Conservation (phyloP, 2,797 vertebrate species). For the Diceros bicornis region DNA sequence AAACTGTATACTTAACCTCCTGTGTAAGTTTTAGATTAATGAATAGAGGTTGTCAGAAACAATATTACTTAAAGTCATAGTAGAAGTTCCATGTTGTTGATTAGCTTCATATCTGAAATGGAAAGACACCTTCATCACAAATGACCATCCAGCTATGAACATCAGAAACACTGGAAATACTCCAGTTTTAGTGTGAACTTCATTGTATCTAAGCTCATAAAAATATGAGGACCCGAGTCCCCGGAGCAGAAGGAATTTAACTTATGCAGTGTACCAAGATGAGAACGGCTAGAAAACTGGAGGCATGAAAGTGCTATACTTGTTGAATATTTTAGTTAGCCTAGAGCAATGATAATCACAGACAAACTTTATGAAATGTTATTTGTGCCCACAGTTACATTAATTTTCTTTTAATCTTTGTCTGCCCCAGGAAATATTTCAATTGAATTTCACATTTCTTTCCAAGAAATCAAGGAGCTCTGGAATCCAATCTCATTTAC, state of each 20-base stretch:
- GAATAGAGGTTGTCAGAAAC: background rate
- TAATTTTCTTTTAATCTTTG: slow-evolving; percentile 90
- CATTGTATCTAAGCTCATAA: slow-evolving; percentile 7
- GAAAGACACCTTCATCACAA: background rate
- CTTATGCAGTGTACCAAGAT: slow-evolving; percentile 13
- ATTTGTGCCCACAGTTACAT: slow-evolving; percentile 83
- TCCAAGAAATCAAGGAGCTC: slow-evolving; percentile 75
- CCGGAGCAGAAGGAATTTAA: slow-evolving; percentile 70
- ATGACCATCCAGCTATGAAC: background rate
- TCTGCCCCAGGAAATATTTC: slow-evolving; percentile 85
- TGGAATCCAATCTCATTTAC: slow-evolving; percentile 73
- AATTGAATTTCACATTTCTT: slow-evolving; percentile 85
- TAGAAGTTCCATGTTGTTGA: slow-evolving; percentile 2
- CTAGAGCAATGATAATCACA: slow-evolving; percentile 78
- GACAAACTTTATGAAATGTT: slow-evolving; percentile 78
- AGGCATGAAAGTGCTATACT: background rate
- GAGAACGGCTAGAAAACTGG: slow-evolving; percentile 40
- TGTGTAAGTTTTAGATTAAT: slow-evolving; percentile 19
- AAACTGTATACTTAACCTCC: background rate
- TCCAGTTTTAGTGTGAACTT: background rate
- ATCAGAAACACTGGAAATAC: background rate
- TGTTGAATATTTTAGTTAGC: slow-evolving; percentile 82
- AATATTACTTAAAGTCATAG: background rate
- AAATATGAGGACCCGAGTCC: background rate
- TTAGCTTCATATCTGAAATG: slow-evolving; percentile 21